A percentile compares a stretch with the other conserved stretches of the same genome.
These are phyloP conservation scores for Natator depressus DNA, from an alignment of 2,113 vertebrate genomes.

Conservation along the genomic window DNA sequence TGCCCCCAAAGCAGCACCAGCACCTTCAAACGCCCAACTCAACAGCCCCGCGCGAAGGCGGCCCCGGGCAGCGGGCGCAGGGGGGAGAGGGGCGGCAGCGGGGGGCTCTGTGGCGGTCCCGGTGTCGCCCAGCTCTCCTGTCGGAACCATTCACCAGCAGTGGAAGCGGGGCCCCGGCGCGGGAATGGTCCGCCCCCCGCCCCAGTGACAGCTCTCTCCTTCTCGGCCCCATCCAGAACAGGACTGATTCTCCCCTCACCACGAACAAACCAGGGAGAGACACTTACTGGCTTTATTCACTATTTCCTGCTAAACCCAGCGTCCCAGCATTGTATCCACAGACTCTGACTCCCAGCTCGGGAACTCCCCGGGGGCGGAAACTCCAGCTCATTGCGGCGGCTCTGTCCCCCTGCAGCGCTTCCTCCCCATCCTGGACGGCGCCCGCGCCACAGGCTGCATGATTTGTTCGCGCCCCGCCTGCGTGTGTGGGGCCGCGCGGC, in stretches of 20 bases:
- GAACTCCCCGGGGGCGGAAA: not conserved
- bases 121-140: not conserved
- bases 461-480: slow-evolving; percentile 14
- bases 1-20: not conserved
- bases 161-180: slow-evolving; percentile 1
- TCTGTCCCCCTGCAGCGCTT: not conserved
- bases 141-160: not conserved
- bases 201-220: not conserved
- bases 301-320: slow-evolving; percentile 62
- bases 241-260: not conserved
- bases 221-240: not conserved
- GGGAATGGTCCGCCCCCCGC: not conserved
- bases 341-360: slow-evolving; percentile 37
- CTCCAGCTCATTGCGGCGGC: not conserved
- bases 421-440: not conserved
- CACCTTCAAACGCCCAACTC: not conserved
- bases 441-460: not conserved
- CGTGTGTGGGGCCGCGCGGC: not conserved
- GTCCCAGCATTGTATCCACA: slow-evolving; percentile 63
- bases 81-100: too few relatives aligned
- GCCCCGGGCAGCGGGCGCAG: not conserved
- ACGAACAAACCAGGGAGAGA: not conserved
- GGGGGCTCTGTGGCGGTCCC: not conserved
- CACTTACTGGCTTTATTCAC: slow-evolving; percentile 65
- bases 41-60: slow-evolving; percentile 12